Percentiles rank a stretch among this genome's conserved stretches.
These are phyloP conservation scores for Drosophila ustulata DNA, from an alignment of 2,888 invertebrate genomes.

Conservation along the genomic window DNA sequence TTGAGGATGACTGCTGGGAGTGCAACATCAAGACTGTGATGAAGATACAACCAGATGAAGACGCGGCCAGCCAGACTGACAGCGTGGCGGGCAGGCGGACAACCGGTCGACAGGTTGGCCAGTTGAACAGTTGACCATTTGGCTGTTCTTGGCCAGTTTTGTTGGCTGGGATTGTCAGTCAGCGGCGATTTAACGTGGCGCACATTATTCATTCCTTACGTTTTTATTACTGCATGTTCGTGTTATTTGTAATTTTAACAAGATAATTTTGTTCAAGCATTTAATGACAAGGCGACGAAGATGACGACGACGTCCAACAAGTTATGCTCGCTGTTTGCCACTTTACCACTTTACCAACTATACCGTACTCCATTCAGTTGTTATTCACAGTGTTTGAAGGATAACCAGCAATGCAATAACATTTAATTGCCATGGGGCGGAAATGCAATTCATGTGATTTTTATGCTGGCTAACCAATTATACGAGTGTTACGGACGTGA, in stretches of 20 bases:
- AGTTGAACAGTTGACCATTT: constrained; percentile 34
- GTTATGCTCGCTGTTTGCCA: constrained; percentile 22
- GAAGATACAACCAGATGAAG: constrained; percentile 50
- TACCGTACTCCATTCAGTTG: constrained; percentile 66
- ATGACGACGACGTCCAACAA: constrained; percentile 30
- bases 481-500: constrained; percentile 52
- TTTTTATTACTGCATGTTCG: constrained; percentile 82
- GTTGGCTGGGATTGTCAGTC: constrained; percentile 59
- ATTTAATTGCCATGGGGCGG: constrained; percentile 74
- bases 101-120: constrained; percentile 60
- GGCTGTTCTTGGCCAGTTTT: constrained; percentile 32
- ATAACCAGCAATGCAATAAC: constrained; percentile 52
- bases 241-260: constrained; percentile 85
- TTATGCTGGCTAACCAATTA: constrained; percentile 76
- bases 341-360: constrained; percentile 17
- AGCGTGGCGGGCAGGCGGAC: constrained; percentile 31
- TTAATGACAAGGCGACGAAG: constrained; percentile 75
- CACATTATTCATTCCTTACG: constrained; percentile 78
- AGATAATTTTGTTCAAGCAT: constrained; percentile 84
- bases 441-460: constrained; percentile 80
- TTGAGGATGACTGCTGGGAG: constrained; percentile 64
- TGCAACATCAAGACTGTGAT: constrained; percentile 36
- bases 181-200: constrained; percentile 77
- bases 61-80: constrained; percentile 15
- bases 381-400: constrained; percentile 48